phyloP scores from a whole-genome alignment of 2,113 vertebrate species.

The Podarcis cretensis region DNA sequence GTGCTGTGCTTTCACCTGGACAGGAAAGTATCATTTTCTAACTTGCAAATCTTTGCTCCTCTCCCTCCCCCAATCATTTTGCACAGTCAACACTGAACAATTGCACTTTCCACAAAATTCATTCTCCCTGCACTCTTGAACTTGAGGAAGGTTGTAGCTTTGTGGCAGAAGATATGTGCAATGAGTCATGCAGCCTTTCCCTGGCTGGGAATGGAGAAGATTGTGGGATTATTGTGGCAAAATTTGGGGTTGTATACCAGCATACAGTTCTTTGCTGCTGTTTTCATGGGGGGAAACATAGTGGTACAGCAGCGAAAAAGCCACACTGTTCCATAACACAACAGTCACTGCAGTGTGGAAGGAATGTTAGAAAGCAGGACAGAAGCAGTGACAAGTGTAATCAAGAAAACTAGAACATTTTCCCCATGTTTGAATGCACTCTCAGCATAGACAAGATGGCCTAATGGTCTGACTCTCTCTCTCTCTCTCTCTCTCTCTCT shows the following conservation, averaged over 20 bases:
- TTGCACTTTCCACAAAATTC: background rate
- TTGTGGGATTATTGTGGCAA: background rate
- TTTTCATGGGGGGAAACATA: no score
- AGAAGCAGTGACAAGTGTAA: no score
- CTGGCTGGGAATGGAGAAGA: background rate
- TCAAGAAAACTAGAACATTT: no score
- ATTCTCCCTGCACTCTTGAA: background rate
- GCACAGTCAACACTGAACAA: background rate
- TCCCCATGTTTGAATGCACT: no score
- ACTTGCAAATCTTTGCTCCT: fast-evolving
- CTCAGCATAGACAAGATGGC: background rate
- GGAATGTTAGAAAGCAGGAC: no score
- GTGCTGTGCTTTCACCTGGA: background rate
- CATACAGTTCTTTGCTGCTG: no score
- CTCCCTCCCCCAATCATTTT: background rate
- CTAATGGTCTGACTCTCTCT: background rate
- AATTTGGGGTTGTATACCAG: no score
- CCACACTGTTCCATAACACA: no score
- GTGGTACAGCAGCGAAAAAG: no score
- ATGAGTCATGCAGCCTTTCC: background rate
- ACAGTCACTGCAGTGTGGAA: no score
- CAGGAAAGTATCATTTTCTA: background rate
- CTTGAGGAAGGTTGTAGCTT: background rate
- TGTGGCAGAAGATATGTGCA: no score
- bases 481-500: no score